Conservation (phyloP, 2,797 vertebrate genomes). For the Anableps anableps region DNA sequence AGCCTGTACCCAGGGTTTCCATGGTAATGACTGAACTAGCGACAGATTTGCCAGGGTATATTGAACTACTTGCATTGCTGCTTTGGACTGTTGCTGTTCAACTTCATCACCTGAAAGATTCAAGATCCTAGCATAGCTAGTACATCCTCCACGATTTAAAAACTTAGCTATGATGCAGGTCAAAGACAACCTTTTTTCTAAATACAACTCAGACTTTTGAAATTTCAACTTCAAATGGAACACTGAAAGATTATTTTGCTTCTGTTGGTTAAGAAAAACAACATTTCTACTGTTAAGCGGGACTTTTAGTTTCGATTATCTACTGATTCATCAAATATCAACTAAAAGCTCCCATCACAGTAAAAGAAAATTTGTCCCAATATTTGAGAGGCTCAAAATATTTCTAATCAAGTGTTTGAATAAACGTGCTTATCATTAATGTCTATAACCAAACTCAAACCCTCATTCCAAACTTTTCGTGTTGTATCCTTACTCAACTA, state of each 20-base stretch:
- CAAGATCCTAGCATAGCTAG: neutral
- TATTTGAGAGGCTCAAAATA: conserved; percentile 1
- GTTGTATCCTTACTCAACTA: conserved; percentile 58
- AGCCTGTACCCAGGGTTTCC: neutral
- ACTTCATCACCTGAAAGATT: neutral
- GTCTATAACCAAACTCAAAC: conserved; percentile 26
- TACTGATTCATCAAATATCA: neutral
- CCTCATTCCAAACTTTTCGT: conserved; percentile 40
- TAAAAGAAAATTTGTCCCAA: neutral
- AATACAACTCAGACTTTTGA: neutral
- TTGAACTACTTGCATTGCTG: neutral
- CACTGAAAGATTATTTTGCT: neutral
- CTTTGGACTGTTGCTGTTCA: neutral
- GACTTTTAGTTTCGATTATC: neutral
- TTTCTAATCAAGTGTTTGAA: conserved; percentile 4
- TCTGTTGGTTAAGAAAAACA: neutral
- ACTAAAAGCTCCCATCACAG: neutral
- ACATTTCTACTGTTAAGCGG: neutral
- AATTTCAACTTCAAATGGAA: neutral
- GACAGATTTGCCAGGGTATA: neutral
- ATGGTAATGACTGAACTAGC: neutral
- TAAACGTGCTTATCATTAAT: neutral
- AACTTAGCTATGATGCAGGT: neutral
- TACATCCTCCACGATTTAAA: neutral
- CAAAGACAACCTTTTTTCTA: neutral